Conservation (phyloP, 1,140 invertebrate genomes). For the Saxidomus purpurata region DNA sequence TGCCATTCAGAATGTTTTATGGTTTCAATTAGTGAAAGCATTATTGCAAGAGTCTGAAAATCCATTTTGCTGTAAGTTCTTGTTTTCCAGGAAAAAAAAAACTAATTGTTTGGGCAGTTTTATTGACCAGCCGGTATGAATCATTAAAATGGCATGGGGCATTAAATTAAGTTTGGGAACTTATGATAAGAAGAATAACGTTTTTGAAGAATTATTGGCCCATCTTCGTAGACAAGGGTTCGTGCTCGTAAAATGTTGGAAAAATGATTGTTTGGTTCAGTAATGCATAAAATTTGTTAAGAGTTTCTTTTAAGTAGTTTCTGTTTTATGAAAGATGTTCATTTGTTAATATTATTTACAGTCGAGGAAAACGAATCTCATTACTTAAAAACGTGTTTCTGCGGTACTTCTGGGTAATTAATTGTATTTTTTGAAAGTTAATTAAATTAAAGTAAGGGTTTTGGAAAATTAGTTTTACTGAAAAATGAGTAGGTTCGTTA, state of each 20-base stretch:
- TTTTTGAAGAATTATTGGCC: conserved; percentile 23
- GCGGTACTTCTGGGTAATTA: not conserved
- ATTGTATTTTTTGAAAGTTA: conserved; percentile 41
- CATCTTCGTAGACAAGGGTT: conserved; percentile 21
- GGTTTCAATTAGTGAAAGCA: conserved; percentile 64
- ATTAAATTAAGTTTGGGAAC: conserved; percentile 63
- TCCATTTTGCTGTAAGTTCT: conserved; percentile 31
- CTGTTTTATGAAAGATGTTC: conserved; percentile 39
- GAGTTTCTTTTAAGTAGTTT: conserved; percentile 35
- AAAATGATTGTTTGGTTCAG: conserved; percentile 55
- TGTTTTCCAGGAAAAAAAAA: conserved; percentile 32
- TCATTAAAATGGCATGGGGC: conserved; percentile 62
- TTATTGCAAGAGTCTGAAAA: not conserved
- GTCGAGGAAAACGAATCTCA: not conserved
- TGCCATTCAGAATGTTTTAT: conserved; percentile 51
- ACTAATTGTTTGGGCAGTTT: conserved; percentile 63
- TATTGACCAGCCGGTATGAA: conserved; percentile 34
- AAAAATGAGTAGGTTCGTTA: not conserved
- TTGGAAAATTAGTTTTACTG: conserved; percentile 19
- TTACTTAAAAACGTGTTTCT: conserved; percentile 13
- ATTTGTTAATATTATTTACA: conserved; percentile 52
- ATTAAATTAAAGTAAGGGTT: conserved; percentile 45
- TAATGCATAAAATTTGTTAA: conserved; percentile 52
- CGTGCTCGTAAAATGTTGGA: conserved; percentile 35
- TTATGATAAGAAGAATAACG: conserved; percentile 51